phyloP scores from a whole-genome alignment of 2,888 invertebrate species.

The Tinea trinotella region DNA sequence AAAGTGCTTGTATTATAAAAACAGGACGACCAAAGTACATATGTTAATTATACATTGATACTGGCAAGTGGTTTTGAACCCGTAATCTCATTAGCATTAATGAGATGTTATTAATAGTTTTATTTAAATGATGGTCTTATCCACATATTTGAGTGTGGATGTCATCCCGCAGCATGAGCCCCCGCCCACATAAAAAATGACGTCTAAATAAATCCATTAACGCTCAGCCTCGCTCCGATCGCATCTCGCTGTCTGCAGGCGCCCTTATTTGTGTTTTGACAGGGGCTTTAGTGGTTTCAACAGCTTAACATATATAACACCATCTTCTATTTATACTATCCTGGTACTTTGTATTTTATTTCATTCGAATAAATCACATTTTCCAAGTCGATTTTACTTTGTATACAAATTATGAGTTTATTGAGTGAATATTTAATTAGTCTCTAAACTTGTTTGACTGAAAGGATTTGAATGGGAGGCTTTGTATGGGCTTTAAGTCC shows the following conservation, averaged over 20 bases:
- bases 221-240: slow-evolving; percentile 28
- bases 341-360: slow-evolving; percentile 12
- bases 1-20: too few species aligned
- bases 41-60: too few species aligned
- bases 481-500: not conserved
- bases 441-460: not conserved
- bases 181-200: slow-evolving; percentile 73
- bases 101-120: too few species aligned
- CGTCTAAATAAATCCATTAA: slow-evolving; percentile 73
- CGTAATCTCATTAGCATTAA: too few species aligned
- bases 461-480: slow-evolving; percentile 4
- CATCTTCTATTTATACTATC: slow-evolving; percentile 2
- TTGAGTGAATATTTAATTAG: slow-evolving; percentile 13
- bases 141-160: not conserved
- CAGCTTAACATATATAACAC: slow-evolving; percentile 17
- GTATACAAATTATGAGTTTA: not conserved
- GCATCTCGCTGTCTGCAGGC: slow-evolving; percentile 45
- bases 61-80: too few species aligned
- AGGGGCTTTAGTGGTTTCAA: slow-evolving; percentile 29
- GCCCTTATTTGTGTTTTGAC: slow-evolving; percentile 66
- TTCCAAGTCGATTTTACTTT: not conserved
- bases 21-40: too few species aligned
- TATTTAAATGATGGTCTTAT: not conserved
- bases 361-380: not conserved
- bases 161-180: slow-evolving; percentile 29